Base-by-base conservation (phyloP, 1,140 invertebrate species). In the Melanaphis sacchari region DNA sequence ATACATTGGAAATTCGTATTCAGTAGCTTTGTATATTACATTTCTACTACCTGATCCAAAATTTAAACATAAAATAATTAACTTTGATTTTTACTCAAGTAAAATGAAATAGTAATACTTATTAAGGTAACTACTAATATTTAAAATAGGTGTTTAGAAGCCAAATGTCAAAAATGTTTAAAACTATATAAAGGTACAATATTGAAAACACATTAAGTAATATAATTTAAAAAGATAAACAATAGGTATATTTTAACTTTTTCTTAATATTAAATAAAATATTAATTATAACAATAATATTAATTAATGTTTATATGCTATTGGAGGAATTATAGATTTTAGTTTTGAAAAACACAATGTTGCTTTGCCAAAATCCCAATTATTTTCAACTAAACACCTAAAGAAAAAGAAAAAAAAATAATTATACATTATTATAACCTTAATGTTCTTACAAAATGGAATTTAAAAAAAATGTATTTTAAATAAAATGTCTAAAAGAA, bases 331-430 rank as follows among this genome's bases (percentile, higher is more conserved):
- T 54, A 31, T 85, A 7, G 40, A 22, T 93, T 93, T 93, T 6
- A 93, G 49, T 85, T 93, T 85, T 54, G 26, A 38, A 93, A 54
- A 93, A 85, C 76, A n/a, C 9, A 84, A 38, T 54, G 81, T 49
- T 54, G 91, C 91, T 84, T 93, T 84, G 26, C n/a, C 36, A 41
- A 54, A 93, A 85, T 93, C 36, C 91, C 91, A 93, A 54, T 40
- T 31, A 93, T 93, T 93, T 26, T 93, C 91, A 4, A 26, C 24
- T n/a, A 93, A 85, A 9, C 91, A 93, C 38, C 91, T 93, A n/a
- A 4, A 36, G 1, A 76, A 76, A 76, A 76, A n/a, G 4, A 6
- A 31, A 54, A n/a, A 38, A 22, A 7, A 49, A 81, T 81, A 81
- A 49, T 76, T 18, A n/a, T 36, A 38, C 22, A 76, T 15, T 81